These are phyloP conservation scores for Dioctria rufipes DNA, from an alignment of 2,888 invertebrate genomes.

Conservation along the genomic window DNA sequence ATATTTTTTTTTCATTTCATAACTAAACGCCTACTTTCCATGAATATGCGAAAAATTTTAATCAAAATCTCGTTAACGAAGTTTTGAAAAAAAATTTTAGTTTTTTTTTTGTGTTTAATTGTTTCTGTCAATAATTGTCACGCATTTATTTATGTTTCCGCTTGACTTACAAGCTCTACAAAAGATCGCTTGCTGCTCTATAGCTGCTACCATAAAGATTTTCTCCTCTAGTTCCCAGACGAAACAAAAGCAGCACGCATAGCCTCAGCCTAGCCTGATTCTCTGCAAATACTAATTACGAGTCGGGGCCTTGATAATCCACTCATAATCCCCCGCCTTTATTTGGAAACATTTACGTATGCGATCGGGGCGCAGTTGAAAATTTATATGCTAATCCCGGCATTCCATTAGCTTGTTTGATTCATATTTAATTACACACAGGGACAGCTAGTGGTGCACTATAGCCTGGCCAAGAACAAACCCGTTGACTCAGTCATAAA, in stretches of 20 bases:
- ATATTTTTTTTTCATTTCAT: too few relatives aligned
- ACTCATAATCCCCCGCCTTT: background rate
- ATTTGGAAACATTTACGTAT: background rate
- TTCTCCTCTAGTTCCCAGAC: background rate
- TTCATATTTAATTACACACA: constrained; percentile 12
- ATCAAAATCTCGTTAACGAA: background rate
- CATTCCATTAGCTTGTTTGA: constrained; percentile 7
- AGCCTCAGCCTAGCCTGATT: background rate
- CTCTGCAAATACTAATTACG: background rate
- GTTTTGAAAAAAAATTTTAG: background rate
- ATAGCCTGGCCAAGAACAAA: background rate
- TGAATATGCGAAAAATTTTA: background rate
- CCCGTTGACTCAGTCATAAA: background rate
- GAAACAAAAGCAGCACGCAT: background rate
- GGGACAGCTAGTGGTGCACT: background rate
- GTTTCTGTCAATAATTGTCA: background rate
- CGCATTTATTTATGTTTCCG: background rate
- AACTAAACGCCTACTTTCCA: background rate
- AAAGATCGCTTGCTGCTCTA: too few relatives aligned
- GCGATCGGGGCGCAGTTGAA: background rate
- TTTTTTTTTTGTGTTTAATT: too few relatives aligned
- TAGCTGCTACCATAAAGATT: background rate
- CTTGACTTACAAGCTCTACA: background rate
- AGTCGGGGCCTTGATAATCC: background rate
- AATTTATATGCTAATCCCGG: constrained; percentile 21